Evolutionary conservation across 2,113 vertebrate genomes (phyloP).

Genomic region (Blennius ocellaris): DNA sequence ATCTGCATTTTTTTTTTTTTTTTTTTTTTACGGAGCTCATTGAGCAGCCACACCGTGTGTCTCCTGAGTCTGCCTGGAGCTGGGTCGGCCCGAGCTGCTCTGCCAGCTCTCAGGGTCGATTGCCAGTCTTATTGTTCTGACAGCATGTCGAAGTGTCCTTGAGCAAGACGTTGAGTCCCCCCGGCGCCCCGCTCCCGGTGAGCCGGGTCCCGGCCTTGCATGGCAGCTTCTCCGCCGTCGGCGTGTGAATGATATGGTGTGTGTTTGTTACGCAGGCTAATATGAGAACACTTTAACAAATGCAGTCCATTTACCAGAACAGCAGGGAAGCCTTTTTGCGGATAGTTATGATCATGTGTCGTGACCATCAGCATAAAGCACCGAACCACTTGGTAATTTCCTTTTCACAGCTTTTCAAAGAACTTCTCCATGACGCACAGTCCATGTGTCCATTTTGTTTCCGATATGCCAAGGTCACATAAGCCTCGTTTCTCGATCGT

Average conservation of each 20-base stretch:
- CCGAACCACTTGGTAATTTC: constrained; percentile 12
- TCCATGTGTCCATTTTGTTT: constrained; percentile 14
- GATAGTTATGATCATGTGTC: constrained; percentile 32
- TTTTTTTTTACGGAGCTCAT: neutral
- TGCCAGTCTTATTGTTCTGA: neutral
- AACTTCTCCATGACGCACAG: neutral
- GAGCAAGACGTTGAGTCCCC: constrained; percentile 18
- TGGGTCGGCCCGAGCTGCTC: constrained; percentile 5
- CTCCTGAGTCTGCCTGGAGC: constrained; percentile 1
- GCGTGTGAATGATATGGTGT: neutral
- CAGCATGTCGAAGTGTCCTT: constrained; percentile 44
- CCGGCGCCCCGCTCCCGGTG: constrained; percentile 15
- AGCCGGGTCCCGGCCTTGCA: constrained; percentile 45
- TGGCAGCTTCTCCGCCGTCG: constrained; percentile 36
- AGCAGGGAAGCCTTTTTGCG: constrained; percentile 21
- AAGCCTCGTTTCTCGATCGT: constrained; percentile 4
- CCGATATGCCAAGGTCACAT: neutral
- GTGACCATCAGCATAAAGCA: constrained; percentile 26
- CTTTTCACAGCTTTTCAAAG: constrained; percentile 1
- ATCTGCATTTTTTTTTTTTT: neutral
- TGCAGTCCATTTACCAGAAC: constrained; percentile 24
- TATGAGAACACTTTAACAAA: constrained; percentile 13
- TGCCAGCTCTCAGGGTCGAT: neutral
- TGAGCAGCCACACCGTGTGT: constrained; percentile 12
- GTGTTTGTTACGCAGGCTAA: neutral